A percentile compares a stretch with the other conserved stretches of the same genome.
These are phyloP conservation scores for Muscicapa adusta DNA, from an alignment of 2,113 vertebrate genomes.

Conservation along the genomic window DNA sequence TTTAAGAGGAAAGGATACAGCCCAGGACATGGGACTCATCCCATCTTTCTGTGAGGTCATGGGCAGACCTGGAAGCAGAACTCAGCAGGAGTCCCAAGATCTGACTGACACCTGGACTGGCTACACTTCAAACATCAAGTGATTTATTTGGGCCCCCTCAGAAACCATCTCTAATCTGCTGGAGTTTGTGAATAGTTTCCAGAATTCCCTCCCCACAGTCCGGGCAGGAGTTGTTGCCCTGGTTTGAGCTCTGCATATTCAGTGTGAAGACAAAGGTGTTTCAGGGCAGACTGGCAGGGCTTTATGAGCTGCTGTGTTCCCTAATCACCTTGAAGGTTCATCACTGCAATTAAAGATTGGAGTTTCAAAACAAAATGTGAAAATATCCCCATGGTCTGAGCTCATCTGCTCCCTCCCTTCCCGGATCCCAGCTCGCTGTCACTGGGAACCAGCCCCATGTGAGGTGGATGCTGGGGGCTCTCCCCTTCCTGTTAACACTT, in stretches of 20 bases:
- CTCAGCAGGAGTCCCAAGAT: accelerated
- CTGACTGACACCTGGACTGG: neutral
- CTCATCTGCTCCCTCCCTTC: neutral
- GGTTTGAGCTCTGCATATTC: neutral
- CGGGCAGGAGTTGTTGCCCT: neutral
- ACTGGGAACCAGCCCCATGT: accelerated
- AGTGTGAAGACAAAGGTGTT: neutral
- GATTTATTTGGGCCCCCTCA: neutral
- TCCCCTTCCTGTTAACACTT: neutral
- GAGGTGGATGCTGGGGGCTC: neutral
- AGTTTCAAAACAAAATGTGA: neutral
- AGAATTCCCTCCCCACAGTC: accelerated
- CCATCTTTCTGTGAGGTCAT: accelerated
- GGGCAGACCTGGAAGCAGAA: neutral
- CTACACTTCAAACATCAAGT: neutral
- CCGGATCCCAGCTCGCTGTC: accelerated
- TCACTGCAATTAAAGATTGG: neutral
- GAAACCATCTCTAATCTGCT: neutral
- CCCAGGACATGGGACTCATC: neutral
- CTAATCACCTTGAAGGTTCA: neutral
- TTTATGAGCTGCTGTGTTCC: neutral
- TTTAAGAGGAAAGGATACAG: neutral
- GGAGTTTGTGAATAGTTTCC: neutral
- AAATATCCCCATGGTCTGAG: neutral
- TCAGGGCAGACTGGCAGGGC: neutral